Evolutionary conservation across 2,113 vertebrate species (phyloP).

Genomic region (Neotragus moschatus): DNA sequence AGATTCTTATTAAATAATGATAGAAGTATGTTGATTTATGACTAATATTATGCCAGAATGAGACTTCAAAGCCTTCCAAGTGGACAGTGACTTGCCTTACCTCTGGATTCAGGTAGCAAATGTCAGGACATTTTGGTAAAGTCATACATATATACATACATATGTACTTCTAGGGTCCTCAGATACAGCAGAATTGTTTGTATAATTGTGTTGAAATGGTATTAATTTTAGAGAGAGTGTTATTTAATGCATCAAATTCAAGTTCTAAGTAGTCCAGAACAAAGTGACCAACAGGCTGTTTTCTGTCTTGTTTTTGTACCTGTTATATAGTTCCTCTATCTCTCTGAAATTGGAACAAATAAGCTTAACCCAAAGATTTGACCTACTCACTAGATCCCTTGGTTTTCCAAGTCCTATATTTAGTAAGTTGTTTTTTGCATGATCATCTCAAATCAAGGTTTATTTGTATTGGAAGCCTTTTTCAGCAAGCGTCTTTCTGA

Average conservation of each 20-base stretch:
- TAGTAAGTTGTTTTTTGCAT: neutral
- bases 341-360: neutral
- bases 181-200: neutral
- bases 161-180: neutral
- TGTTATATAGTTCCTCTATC: neutral
- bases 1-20: neutral
- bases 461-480: constrained; percentile 17
- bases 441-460: neutral
- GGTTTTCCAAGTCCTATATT: neutral
- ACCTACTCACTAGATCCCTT: neutral
- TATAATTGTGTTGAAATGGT: neutral
- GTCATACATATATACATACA: too few relatives aligned
- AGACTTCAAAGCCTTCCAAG: neutral
- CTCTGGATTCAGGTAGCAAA: neutral
- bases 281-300: neutral
- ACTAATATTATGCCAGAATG: neutral
- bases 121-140: neutral
- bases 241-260: neutral
- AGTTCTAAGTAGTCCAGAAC: neutral
- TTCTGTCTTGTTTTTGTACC: neutral
- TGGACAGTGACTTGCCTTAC: neutral
- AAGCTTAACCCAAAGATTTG: neutral
- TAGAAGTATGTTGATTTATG: neutral
- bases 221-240: neutral
- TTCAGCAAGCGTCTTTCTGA: neutral